These are phyloP conservation scores for Eupithecia subfuscata DNA, from an alignment of 2,888 invertebrate species.

Conservation along the genomic window DNA sequence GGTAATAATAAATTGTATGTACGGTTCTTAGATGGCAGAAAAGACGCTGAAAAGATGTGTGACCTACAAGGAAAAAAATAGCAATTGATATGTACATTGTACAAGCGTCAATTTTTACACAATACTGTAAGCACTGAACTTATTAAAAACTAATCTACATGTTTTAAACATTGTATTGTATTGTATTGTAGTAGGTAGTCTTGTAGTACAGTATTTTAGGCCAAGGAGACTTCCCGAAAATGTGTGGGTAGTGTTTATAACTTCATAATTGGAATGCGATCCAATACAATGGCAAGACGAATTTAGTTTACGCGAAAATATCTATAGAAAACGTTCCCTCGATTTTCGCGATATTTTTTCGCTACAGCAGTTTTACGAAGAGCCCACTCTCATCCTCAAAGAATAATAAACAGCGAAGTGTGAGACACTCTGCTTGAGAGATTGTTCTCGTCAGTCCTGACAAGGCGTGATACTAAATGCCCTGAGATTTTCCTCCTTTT, in stretches of 20 bases:
- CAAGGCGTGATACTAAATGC: conserved; percentile 1
- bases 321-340: neutral
- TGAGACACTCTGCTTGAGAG: conserved; percentile 27
- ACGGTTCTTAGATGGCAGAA: neutral
- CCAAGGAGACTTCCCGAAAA: neutral
- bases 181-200: neutral
- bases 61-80: neutral
- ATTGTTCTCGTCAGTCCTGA: conserved; percentile 24
- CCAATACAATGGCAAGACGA: neutral
- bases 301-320: neutral
- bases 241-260: neutral
- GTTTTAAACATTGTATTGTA: neutral
- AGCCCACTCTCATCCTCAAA: conserved; percentile 15
- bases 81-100: neutral
- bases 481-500: neutral
- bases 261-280: neutral
- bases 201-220: neutral
- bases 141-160: neutral
- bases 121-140: neutral
- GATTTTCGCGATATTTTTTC: neutral
- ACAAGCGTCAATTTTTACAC: neutral
- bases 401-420: conserved; percentile 31
- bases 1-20: neutral
- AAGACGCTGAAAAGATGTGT: neutral
- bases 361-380: conserved; percentile 7